phyloP scores from a whole-genome alignment of 1,140 invertebrate genomes.

The Drosophila lacertosa region DNA sequence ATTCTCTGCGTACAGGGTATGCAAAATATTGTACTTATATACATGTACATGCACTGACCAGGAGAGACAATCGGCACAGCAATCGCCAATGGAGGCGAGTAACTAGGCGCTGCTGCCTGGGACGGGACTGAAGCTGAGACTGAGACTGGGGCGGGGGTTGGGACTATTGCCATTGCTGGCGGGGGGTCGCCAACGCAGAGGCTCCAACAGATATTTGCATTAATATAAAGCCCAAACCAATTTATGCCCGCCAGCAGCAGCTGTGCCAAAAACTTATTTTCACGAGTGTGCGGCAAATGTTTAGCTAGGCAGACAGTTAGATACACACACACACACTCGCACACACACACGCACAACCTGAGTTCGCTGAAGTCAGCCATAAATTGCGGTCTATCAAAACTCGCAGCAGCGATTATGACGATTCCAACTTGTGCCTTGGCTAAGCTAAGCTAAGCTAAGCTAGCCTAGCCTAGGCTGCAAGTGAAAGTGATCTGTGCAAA shows the following conservation, averaged over 20 bases:
- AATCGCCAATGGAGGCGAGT: constrained; percentile 35
- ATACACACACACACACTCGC: constrained; percentile 11
- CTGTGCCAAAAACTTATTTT: constrained; percentile 28
- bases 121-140: neutral
- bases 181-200: constrained; percentile 67
- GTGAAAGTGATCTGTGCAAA: constrained; percentile 67
- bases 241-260: constrained; percentile 73
- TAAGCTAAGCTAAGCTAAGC: no score
- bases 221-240: constrained; percentile 77
- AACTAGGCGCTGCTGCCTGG: neutral
- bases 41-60: constrained; percentile 13
- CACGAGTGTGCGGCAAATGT: constrained; percentile 2
- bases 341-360: neutral
- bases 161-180: constrained; percentile 11
- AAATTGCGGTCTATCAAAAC: constrained; percentile 37
- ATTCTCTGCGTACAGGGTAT: constrained; percentile 2
- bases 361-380: constrained; percentile 15
- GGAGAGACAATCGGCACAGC: constrained; percentile 61
- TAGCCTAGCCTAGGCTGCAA: no score
- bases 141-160: constrained; percentile 7
- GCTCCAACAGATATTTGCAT: constrained; percentile 76
- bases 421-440: constrained; percentile 3
- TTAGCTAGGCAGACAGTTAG: constrained; percentile 14
- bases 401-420: constrained; percentile 19
- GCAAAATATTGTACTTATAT: constrained; percentile 21